Conservation (phyloP, 2,113 vertebrate species). For the Herpetotheres cachinnans region DNA sequence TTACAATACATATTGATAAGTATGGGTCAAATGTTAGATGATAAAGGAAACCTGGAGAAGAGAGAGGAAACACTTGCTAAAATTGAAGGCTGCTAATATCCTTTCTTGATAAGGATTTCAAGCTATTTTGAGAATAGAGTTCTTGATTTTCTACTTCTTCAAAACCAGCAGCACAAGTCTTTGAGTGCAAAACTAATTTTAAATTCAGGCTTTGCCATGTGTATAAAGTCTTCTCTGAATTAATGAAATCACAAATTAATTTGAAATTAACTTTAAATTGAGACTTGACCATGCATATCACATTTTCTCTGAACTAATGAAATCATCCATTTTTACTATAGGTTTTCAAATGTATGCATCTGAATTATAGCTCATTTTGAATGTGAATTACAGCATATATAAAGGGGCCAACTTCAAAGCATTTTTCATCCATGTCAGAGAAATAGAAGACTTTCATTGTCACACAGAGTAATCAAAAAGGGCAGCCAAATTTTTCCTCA, state of each 20-base stretch:
- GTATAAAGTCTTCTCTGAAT: background rate
- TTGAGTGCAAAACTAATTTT: background rate
- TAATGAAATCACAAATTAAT: background rate
- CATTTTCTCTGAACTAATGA: background rate
- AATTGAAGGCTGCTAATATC: constrained; percentile 44
- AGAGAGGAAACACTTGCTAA: constrained; percentile 43
- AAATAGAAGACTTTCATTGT: background rate
- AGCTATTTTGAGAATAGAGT: background rate
- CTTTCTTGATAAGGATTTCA: constrained; percentile 45
- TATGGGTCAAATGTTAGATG: constrained; percentile 64
- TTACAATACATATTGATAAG: constrained; percentile 73
- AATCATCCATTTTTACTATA: background rate
- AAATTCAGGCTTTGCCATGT: background rate
- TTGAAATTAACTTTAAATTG: background rate
- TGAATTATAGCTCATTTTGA: background rate
- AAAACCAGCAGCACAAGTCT: background rate
- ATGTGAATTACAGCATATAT: background rate
- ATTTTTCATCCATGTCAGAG: background rate
- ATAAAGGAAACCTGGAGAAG: constrained; percentile 55
- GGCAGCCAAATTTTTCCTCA: background rate
- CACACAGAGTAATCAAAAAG: background rate
- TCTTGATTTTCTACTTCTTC: background rate
- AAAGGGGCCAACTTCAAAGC: background rate
- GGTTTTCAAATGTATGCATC: background rate
- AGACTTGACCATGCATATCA: background rate